Evolutionary conservation across 2,888 invertebrate genomes (phyloP), one percentile per base, ranked within the genome.

Genomic region (Exephanes ischioxanthus): DNA sequence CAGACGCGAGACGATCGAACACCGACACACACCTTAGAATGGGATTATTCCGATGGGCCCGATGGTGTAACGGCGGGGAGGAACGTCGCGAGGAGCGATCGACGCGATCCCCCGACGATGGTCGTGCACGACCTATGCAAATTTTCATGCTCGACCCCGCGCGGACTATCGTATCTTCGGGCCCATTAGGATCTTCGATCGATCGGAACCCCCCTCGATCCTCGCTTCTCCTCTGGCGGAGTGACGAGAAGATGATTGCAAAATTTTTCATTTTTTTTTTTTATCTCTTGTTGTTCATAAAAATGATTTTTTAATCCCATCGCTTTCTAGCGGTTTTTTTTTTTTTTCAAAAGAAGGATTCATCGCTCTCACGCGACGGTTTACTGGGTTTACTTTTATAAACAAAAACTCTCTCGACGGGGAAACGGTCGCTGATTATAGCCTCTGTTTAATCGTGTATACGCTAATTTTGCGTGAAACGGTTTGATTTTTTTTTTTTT

Each of bases 81-180:
- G 87, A 88, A 89, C 88, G 86, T 80, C n/a, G 63, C 63, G 33
- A 33, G 16, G 3, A 33, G 41, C 58, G 73, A 75, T 80, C 80
- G 19, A 58, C 55, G 67, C 26, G 55, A 67, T 14, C 45, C 14
- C 14, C 14, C 45, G 14, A 14, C 61, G 68, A 82, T 51, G 75
- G 87, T 90, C 91, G 90, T 89, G 91, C 87, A 77, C 90, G 89
- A 91, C 89, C 91, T 90, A 91, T 91, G 90, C 89, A 90, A 89
- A 91, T 91, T 86, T 70, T 58, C 67, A 75, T 61, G 73, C 76
- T 77, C 85, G 82, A 63, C 75, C 80, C 77, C 53, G 63, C 81
- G 48, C 66, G 14, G 37, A 22, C 26, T 77, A 67, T 67, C 55
- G 67, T 67, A 76, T 76, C 76, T 76, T 33, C 22, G 53, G 77